Percentiles rank a stretch among this genome's conserved stretches.
These are phyloP conservation scores for Belgica antarctica DNA, from an alignment of 2,888 invertebrate genomes.

Conservation along the genomic window DNA sequence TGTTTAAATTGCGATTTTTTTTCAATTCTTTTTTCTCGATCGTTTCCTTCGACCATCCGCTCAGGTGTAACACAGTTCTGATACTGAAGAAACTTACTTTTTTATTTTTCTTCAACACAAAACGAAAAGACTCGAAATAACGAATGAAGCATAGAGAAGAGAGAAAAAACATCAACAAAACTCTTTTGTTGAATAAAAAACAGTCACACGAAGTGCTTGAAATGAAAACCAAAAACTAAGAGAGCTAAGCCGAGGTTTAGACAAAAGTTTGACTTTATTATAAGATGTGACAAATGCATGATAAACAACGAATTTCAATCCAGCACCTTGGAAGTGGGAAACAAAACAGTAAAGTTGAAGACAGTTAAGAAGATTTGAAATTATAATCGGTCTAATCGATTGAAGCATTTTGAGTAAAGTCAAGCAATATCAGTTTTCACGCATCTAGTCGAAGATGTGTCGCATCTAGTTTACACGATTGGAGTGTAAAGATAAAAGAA, in stretches of 20 bases:
- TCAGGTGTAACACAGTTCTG: conserved; percentile 29
- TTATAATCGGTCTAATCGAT: no score
- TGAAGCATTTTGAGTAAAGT: no score
- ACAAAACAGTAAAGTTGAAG: no score
- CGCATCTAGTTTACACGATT: no score
- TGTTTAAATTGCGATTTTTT: conserved; percentile 28
- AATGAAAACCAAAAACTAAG: no score
- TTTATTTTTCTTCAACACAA: not conserved
- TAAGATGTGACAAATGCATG: not conserved
- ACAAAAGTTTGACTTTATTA: not conserved
- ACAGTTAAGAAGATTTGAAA: no score
- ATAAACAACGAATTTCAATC: not conserved
- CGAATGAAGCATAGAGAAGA: conserved; percentile 24
- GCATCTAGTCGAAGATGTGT: no score
- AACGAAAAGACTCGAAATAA: not conserved
- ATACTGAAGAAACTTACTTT: conserved; percentile 32
- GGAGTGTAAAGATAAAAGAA: not conserved
- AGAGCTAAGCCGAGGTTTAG: not conserved
- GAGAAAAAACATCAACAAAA: conserved; percentile 30
- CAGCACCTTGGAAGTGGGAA: no score
- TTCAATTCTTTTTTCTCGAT: not conserved
- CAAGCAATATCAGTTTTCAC: no score
- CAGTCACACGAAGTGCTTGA: not conserved
- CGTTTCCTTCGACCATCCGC: conserved; percentile 5
- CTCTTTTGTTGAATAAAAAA: conserved; percentile 3